Evolutionary conservation across 2,113 vertebrate genomes (phyloP), one percentile per base, ranked within the genome.

Genomic region (Nothocercus nigrocapillus): DNA sequence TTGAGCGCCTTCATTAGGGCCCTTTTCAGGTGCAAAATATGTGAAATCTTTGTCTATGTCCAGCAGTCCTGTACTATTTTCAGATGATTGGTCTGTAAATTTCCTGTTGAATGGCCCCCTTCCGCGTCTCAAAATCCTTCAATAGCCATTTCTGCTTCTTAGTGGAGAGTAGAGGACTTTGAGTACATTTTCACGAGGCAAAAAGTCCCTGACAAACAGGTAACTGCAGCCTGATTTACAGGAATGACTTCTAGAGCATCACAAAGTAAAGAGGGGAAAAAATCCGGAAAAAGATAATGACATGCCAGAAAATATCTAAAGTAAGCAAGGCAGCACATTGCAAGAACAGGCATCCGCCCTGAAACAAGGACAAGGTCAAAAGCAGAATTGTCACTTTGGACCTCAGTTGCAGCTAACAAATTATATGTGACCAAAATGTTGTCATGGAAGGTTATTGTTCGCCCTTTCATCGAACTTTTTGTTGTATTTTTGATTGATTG

Each of bases 371-470:
- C n/a, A 81, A 96, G 94, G 94, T 95, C 94, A 96, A 91, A 89
- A 92, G 28, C 59, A 77, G 89, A 95, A 96, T 59, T 93, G 75
- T 89, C 84, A 77, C 67, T 91, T 88, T 79, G 74, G 91, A 94
- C 91, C 90, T 96, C 85, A 87, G 1, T 97, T 96, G 96, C 70
- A 80, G 87, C 94, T 93, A 98, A 94, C 82, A 97, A 96, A 96
- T 96, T 78, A 82, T 82, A 89, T 58, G 58, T 89, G 95, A 90
- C 87, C n/a, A 76, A 85, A 34, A 45, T 22, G 27, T 89, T 97
- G 87, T 94, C 84, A 69, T 32, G 59, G 93, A 96, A 95, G 89
- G 72, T 94, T 95, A 72, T 93, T 96, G 91, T 68, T 95, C 90
- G 61, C n/a, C 74, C 83, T 95, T 89, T 92, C 47, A 90, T 95